Conservation (phyloP, 1,140 invertebrate species). For the Lepidotrigona ventralis region DNA sequence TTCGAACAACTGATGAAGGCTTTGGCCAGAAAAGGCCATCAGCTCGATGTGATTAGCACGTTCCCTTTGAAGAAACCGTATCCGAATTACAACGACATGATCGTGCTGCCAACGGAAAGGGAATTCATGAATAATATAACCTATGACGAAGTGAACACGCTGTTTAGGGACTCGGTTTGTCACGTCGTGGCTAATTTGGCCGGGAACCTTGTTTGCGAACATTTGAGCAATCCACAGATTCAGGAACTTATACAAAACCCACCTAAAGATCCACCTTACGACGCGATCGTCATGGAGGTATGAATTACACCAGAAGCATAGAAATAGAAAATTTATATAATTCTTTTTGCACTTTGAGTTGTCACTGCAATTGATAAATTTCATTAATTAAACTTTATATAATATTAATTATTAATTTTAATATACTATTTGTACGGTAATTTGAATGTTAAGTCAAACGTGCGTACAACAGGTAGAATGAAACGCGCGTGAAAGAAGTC, state of each 20-base stretch:
- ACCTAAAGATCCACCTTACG: constrained; percentile 60
- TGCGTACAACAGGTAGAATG: too few species aligned
- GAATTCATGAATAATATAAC: constrained; percentile 66
- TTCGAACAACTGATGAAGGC: constrained; percentile 81
- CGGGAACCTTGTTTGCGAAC: constrained; percentile 48
- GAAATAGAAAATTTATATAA: too few species aligned
- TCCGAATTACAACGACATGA: constrained; percentile 80
- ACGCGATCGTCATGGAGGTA: constrained; percentile 62
- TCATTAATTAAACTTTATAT: too few species aligned
- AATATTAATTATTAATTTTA: too few species aligned
- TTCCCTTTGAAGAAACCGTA: constrained; percentile 78
- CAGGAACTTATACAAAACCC: constrained; percentile 42
- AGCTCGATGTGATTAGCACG: constrained; percentile 81
- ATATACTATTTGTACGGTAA: too few species aligned
- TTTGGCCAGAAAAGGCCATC: constrained; percentile 81
- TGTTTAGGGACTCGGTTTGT: accelerated
- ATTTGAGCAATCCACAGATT: constrained; percentile 28
- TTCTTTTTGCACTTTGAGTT: too few species aligned
- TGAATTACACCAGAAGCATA: too few species aligned
- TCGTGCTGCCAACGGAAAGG: constrained; percentile 17
- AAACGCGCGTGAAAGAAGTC: too few species aligned
- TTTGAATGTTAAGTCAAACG: too few species aligned
- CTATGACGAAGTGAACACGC: not conserved
- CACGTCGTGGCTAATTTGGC: not conserved
- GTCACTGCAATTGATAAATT: too few species aligned